Base-by-base conservation (phyloP, 2,113 vertebrate genomes). In the Misgurnus anguillicaudatus region DNA sequence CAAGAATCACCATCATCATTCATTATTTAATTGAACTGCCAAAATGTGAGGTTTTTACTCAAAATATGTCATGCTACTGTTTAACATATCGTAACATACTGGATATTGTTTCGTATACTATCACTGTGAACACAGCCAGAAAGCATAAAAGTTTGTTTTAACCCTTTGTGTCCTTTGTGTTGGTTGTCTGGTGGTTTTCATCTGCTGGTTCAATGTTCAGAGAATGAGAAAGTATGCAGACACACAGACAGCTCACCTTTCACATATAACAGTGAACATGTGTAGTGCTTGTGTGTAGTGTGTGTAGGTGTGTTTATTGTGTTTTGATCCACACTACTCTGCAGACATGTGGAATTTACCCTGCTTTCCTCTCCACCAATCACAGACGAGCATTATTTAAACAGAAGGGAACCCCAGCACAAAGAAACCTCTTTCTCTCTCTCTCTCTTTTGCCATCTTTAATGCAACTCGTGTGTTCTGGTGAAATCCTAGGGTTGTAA, bases 271-370 rank as follows among this genome's bases (percentile, higher is more conserved):
- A 70, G 31, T 70, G 58, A 64, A 55, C 77, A 58, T 42, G 41
- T 80, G 72, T 38, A 58, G 66, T 24, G 36, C 47, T 45, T 45
- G 42, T 45, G 42, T 45, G 42, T 31, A 31, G 24, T 31, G 24
- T 31, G 24, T 31, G 24, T 31, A 31, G 24, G 24, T 57, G 41
- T 63, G 47, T 66, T 72, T 74, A 62, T 68, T 57, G 45, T 55
- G 42, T 48, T 14, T 69, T 72, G 36, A n/a, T 58, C 53, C 39
- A 58, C 1, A 19, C 80, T 69, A 60, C 61, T 48, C 71, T 67
- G 51, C 71, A 77, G 67, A 80, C 51, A 11, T 71, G 67, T 77
- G 75, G 75, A 84, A 81, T 84, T 78, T 65, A n/a, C 66, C 62
- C 69, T 6, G 38, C 62, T 19, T 19, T n/a, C 4, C 53, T 72